Evolutionary conservation across 2,797 vertebrate species (phyloP), one percentile per base, ranked within the genome.

Genomic region (Phrynocephalus vlangalii): DNA sequence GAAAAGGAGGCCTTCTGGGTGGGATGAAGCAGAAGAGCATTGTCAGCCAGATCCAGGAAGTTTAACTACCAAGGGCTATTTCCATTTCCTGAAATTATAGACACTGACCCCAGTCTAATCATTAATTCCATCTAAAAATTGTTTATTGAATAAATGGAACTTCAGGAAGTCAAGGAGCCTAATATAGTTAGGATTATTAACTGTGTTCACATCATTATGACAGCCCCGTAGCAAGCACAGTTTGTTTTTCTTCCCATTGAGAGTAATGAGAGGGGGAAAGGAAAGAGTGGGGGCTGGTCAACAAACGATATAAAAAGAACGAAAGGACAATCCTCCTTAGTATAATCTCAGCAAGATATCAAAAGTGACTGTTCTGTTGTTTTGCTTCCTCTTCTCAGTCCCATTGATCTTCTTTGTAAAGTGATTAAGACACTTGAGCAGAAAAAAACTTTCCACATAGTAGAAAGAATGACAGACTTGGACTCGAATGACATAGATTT

Each of bases 391-490:
- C 10, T 56, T 56, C 44, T 24, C n/a, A 24, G 44, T 22, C 50
- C n/a, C 22, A 52, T 3, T 83, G 10, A 20, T 52, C 52, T 72
- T 20, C n/a, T 52, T 28, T 83, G n/a, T 22, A 48, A 96, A 96
- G 95, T 95, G 95, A 94, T 95, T 94, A 90, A 96, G 94, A 94
- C 95, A 95, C 94, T 95, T 94, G 93, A 94, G 92, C 92, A 94
- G 93, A 91, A 91, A 93, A 93, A 93, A 95, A 95, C 52, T 56
- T 56, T 44, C 38, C 38, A 44, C 3, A 44, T 44, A 44, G 38
- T 44, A 44, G 38, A 44, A 44, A 44, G 38, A 44, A 44, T 5
- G 38, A 44, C 38, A 44, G 38, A 44, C 38, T 44, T 2, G 38
- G 38, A 44, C 38, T 44, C 5, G 4, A 44, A 44, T 44, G 38